Evolutionary conservation across 92 coral and sea anemone species (phyloP).

Genomic region (Epizoanthus rinbou): DNA sequence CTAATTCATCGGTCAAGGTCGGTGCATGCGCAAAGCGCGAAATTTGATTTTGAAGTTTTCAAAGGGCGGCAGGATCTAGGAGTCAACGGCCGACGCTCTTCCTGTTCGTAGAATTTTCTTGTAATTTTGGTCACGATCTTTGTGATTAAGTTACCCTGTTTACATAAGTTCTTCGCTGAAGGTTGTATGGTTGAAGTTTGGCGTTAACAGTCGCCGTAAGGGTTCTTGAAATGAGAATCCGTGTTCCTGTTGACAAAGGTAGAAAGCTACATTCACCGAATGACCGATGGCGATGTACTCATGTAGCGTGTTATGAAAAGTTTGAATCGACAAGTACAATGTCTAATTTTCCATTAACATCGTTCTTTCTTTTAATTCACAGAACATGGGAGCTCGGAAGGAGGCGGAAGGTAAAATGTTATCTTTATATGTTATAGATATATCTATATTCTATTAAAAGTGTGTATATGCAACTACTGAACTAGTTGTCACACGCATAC

Average conservation of each 20-base stretch:
- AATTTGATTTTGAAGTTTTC: constrained; percentile 70
- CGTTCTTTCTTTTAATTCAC: neutral
- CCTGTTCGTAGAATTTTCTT: neutral
- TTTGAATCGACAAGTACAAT: neutral
- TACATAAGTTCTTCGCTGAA: neutral
- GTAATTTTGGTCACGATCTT: neutral
- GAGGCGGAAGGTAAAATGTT: constrained; percentile 25
- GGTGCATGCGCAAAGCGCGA: constrained; percentile 75
- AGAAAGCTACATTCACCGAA: no score
- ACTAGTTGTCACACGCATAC: no score
- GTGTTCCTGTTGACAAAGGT: constrained; percentile 33
- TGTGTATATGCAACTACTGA: no score
- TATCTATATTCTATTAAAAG: no score
- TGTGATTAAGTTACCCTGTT: constrained; percentile 1
- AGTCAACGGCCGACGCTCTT: constrained; percentile 19
- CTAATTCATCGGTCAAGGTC: neutral
- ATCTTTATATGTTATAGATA: neutral
- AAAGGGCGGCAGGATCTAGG: constrained; percentile 16
- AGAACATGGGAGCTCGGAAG: constrained; percentile 29
- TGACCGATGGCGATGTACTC: no score
- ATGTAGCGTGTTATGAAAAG: neutral
- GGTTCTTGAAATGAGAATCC: constrained; percentile 24
- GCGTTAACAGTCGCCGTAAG: neutral
- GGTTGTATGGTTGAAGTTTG: neutral
- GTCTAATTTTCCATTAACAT: neutral